Conservation (phyloP, 2,113 vertebrate species). For the Gracilinanus agilis region DNA sequence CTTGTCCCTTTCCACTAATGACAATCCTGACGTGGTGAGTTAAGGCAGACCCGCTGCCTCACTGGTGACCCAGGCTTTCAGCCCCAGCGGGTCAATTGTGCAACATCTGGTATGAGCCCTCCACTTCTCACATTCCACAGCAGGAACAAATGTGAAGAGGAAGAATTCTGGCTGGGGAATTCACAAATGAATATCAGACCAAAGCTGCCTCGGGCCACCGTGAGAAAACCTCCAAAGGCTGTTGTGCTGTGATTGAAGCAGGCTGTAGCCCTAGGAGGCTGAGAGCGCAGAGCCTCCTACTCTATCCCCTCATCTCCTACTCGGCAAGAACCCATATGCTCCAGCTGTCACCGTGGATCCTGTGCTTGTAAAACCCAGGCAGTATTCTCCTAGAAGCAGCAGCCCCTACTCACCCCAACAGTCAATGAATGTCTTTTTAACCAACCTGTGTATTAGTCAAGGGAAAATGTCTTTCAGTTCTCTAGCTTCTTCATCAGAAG, state of each 20-base stretch:
- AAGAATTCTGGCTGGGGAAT: background rate
- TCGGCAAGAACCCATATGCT: constrained; percentile 11
- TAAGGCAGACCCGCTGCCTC: background rate
- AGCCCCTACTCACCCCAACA: constrained; percentile 21
- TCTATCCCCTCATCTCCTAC: background rate
- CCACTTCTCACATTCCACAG: background rate
- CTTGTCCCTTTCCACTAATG: constrained; percentile 11
- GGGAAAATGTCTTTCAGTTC: constrained; percentile 35
- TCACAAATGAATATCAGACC: background rate
- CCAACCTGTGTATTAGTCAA: constrained; percentile 9
- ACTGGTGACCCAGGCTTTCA: background rate
- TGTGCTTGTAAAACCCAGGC: constrained; percentile 61
- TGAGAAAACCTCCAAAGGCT: background rate
- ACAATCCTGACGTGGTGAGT: background rate
- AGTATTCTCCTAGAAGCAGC: constrained; percentile 40
- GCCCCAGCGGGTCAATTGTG: background rate
- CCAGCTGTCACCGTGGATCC: constrained; percentile 38
- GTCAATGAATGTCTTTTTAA: background rate
- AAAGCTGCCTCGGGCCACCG: background rate
- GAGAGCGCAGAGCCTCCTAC: background rate
- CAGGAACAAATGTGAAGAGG: background rate
- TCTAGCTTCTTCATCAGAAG: background rate
- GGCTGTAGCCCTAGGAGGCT: background rate
- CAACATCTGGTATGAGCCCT: background rate
- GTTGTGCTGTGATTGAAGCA: background rate